phyloP scores from a whole-genome alignment of 2,797 vertebrate species.

The Ficedula albicollis region DNA sequence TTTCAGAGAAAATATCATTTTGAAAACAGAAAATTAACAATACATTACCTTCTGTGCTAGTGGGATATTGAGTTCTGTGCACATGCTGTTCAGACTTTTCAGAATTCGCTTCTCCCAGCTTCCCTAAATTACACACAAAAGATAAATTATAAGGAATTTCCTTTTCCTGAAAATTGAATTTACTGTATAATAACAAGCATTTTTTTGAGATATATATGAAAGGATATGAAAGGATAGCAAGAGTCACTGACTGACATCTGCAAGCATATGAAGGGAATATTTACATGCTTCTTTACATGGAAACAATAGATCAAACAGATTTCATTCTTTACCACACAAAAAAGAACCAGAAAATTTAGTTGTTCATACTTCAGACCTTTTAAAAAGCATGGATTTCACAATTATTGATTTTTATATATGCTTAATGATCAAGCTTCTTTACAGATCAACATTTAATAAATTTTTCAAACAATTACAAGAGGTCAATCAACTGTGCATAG shows the following conservation, averaged over 20 bases:
- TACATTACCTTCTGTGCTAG: conserved; percentile 89
- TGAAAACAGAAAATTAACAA: not conserved
- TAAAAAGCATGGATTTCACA: not conserved
- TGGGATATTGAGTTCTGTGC: conserved; percentile 90
- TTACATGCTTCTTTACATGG: not conserved
- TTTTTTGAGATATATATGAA: not conserved
- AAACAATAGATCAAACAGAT: not conserved
- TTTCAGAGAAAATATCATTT: not conserved
- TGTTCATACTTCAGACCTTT: not conserved
- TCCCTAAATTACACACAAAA: conserved; percentile 78
- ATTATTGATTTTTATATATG: not conserved
- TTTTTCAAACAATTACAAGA: not conserved
- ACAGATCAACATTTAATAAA: not conserved
- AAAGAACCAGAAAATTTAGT: not conserved
- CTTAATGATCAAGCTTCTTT: not conserved
- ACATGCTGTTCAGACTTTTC: conserved; percentile 99
- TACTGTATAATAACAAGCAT: not conserved
- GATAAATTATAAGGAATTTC: not conserved
- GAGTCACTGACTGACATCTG: not conserved
- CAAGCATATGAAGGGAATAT: not conserved
- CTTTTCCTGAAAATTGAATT: not conserved
- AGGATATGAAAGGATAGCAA: not conserved
- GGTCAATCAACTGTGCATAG: not conserved
- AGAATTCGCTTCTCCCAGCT: conserved; percentile 96
- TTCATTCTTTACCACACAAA: not conserved